phyloP scores from a whole-genome alignment of 2,797 vertebrate genomes.

The Mallotus villosus region DNA sequence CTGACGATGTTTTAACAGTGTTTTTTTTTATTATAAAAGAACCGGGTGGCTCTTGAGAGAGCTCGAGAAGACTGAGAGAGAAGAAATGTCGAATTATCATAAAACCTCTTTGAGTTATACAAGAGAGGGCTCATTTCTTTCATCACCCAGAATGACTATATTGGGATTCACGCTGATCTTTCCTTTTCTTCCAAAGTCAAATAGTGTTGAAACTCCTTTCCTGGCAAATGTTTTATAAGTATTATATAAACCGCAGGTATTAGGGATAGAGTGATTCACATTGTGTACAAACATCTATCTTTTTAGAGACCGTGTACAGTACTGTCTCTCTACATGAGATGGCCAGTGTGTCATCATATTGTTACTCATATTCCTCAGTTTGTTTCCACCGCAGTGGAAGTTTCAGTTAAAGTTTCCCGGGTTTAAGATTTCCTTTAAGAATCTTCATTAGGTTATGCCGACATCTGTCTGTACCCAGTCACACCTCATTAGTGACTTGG shows the following conservation, averaged over 20 bases:
- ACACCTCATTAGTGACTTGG: constrained; percentile 48
- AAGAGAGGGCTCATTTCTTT: constrained; percentile 64
- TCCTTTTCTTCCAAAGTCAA: constrained; percentile 58
- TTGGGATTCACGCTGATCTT: constrained; percentile 49
- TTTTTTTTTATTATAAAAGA: constrained; percentile 44
- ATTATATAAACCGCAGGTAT: no score
- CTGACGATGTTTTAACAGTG: constrained; percentile 50
- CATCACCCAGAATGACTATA: constrained; percentile 66
- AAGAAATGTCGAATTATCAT: constrained; percentile 64
- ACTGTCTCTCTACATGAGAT: no score
- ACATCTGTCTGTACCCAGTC: constrained; percentile 44
- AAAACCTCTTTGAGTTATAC: constrained; percentile 67
- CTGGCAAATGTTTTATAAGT: no score
- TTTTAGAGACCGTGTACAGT: no score
- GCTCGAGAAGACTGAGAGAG: constrained; percentile 19
- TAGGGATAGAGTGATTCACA: no score
- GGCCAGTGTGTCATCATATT: no score
- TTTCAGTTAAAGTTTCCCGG: no score
- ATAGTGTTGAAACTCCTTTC: constrained; percentile 30
- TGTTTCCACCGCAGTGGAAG: no score
- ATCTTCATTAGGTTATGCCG: constrained; percentile 24
- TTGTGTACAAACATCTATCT: no score
- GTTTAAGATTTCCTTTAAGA: not conserved
- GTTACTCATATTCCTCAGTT: no score
- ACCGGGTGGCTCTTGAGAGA: constrained; percentile 54